These are phyloP conservation scores for Brenthis hecate DNA, from an alignment of 2,888 invertebrate genomes.

Conservation along the genomic window DNA sequence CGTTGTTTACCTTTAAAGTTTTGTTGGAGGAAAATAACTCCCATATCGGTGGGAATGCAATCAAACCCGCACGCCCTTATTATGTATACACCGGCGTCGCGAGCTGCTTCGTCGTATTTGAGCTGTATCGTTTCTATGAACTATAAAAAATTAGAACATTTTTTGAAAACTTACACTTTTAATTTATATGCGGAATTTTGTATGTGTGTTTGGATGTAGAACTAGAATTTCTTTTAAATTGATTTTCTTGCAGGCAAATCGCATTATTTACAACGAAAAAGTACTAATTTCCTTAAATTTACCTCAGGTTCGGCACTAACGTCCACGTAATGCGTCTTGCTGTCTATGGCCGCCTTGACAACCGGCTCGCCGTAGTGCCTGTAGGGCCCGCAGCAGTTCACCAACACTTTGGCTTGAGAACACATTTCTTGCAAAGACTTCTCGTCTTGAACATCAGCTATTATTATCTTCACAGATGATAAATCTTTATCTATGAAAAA, in stretches of 20 bases:
- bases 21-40: conserved; percentile 88
- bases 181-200: no score
- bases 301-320: conserved; percentile 95
- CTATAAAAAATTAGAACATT: conserved; percentile 61
- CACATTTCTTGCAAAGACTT: conserved; percentile 92
- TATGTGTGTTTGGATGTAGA: no score
- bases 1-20: conserved; percentile 85
- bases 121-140: conserved; percentile 93
- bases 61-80: conserved; percentile 97
- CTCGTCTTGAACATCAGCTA: conserved; percentile 90
- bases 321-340: conserved; percentile 93
- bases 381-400: conserved; percentile 97
- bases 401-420: conserved; percentile 87
- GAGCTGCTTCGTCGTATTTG: conserved; percentile 88
- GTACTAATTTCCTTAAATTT: conserved; percentile 23
- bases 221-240: no score
- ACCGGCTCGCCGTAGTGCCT: conserved; percentile 94
- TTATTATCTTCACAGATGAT: conserved; percentile 84
- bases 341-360: conserved; percentile 92
- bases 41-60: conserved; percentile 94
- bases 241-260: no score
- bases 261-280: no score
- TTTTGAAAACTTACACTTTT: no score
- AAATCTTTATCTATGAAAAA: conserved; percentile 80
- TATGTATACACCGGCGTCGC: conserved; percentile 91